A percentile compares a stretch with the other conserved stretches of the same genome.
Conservation (phyloP, 2,113 vertebrate species). For the Chaenogobius annularis region DNA sequence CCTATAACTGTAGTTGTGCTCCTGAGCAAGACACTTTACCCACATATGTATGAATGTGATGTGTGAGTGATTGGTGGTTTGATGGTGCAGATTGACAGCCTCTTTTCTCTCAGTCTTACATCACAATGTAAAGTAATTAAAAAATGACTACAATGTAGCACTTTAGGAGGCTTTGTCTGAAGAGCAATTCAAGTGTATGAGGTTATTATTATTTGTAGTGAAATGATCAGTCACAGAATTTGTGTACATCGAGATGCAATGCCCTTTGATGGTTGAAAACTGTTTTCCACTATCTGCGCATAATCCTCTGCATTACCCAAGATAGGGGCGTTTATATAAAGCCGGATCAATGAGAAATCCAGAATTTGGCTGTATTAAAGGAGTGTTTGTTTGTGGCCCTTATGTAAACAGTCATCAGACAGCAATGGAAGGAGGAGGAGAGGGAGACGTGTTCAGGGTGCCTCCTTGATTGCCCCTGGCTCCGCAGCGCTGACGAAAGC, state of each 20-base stretch:
- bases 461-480: slow-evolving; percentile 83
- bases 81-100: not conserved
- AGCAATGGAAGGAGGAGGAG: slow-evolving; percentile 38
- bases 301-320: slow-evolving; percentile 22
- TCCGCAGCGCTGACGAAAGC: slow-evolving; percentile 87
- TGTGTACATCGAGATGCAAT: not conserved
- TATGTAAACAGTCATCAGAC: slow-evolving; percentile 72
- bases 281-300: slow-evolving; percentile 12
- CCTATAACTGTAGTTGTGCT: not conserved
- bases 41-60: not conserved
- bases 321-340: slow-evolving; percentile 41
- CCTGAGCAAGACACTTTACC: not conserved
- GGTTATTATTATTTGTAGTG: not conserved
- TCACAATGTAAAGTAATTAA: no score
- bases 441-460: slow-evolving; percentile 56
- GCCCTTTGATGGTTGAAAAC: not conserved
- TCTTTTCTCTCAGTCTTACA: not conserved
- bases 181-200: not conserved
- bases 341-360: slow-evolving; percentile 36
- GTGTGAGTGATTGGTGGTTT: not conserved
- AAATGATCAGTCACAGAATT: not conserved
- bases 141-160: not conserved
- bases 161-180: not conserved
- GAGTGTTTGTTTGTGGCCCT: slow-evolving; percentile 58
- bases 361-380: slow-evolving; percentile 47